Conservation (phyloP, 2,113 vertebrate species). For the Rhinolophus sinicus region DNA sequence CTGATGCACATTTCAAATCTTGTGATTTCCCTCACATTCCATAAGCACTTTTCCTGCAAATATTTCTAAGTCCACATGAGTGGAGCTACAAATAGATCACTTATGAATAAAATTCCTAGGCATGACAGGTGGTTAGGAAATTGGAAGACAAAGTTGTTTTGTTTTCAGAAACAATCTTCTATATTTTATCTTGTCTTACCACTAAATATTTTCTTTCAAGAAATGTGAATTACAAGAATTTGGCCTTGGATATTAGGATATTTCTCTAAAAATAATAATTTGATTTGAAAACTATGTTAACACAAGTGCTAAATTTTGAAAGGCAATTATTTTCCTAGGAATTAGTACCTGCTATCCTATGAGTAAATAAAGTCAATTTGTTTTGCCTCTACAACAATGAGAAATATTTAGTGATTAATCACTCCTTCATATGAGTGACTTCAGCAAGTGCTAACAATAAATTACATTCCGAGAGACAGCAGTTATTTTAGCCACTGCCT, state of each 20-base stretch:
- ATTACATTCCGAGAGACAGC: not conserved
- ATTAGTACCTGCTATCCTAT: not conserved
- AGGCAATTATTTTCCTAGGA: slow-evolving; percentile 26
- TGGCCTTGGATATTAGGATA: slow-evolving; percentile 5
- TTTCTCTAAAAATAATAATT: not conserved
- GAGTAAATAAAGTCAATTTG: not conserved
- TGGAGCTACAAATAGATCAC: not conserved
- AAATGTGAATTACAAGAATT: slow-evolving; percentile 13
- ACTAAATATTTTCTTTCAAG: slow-evolving; percentile 31
- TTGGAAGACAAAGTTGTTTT: slow-evolving; percentile 17
- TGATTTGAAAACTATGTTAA: slow-evolving; percentile 55
- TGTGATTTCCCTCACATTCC: not conserved
- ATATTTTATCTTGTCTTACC: slow-evolving; percentile 4
- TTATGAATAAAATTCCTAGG: not conserved
- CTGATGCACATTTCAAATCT: slow-evolving; percentile 3
- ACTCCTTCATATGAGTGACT: not conserved
- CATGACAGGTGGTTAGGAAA: not conserved
- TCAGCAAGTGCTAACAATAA: not conserved
- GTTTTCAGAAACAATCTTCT: slow-evolving; percentile 49
- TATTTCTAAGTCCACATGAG: slow-evolving; percentile 22
- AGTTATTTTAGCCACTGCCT: not conserved
- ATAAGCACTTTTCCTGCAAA: not conserved
- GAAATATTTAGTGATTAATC: not conserved
- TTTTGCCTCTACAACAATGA: slow-evolving; percentile 15
- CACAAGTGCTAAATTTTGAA: not conserved